Conservation (phyloP, 2,113 vertebrate species). For the Ciconia maguari region DNA sequence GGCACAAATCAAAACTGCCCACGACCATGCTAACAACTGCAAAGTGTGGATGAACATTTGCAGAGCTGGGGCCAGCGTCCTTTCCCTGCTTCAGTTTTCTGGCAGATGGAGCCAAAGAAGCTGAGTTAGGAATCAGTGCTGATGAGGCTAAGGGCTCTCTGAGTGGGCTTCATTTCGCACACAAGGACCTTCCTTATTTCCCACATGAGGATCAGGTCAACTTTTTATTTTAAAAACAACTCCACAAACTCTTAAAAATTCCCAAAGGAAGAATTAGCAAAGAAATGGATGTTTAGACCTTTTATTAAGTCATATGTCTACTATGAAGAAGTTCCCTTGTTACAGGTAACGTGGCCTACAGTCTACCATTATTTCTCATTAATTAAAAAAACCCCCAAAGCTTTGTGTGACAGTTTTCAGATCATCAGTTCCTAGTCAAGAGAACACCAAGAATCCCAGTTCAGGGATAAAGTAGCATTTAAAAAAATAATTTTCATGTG, state of each 20-base stretch:
- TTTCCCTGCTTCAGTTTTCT: neutral
- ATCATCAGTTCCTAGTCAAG: neutral
- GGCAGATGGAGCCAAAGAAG: neutral
- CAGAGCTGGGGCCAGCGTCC: fast-evolving
- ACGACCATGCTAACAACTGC: neutral
- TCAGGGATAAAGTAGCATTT: neutral
- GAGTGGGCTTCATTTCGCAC: neutral
- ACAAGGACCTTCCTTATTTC: neutral
- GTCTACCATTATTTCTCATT: neutral
- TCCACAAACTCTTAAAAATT: neutral
- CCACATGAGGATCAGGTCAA: neutral
- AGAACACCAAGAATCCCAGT: neutral
- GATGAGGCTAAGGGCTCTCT: neutral
- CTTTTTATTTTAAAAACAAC: neutral
- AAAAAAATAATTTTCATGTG: neutral
- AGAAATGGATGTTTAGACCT: neutral
- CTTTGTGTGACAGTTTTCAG: neutral
- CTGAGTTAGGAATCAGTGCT: neutral
- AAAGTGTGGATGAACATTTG: neutral
- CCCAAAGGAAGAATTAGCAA: neutral
- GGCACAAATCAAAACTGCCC: neutral
- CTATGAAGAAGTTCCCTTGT: neutral
- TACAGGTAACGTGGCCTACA: neutral
- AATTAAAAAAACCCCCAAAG: neutral
- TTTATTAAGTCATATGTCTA: neutral